Conservation (phyloP, 2,797 vertebrate genomes). For the Peromyscus melanophrys region DNA sequence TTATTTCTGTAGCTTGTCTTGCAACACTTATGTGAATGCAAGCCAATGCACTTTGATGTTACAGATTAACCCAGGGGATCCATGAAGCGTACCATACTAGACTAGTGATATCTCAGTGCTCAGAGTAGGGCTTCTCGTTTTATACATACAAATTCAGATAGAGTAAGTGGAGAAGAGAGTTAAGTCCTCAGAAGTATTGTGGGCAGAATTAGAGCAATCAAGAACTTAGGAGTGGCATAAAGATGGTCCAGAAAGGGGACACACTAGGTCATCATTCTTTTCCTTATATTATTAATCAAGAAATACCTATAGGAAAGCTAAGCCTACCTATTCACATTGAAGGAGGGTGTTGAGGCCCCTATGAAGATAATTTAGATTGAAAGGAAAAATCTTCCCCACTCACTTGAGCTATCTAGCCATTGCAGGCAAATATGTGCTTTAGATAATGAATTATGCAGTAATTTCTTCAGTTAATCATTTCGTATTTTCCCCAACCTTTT, state of each 20-base stretch:
- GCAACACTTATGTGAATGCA: not conserved
- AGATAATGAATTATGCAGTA: slow-evolving; percentile 52
- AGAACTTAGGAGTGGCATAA: slow-evolving; percentile 23
- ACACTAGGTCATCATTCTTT: not conserved
- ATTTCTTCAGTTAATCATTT: slow-evolving; percentile 61
- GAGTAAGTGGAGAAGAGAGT: not conserved
- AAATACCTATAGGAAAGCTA: not conserved
- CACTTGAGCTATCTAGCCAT: slow-evolving; percentile 27
- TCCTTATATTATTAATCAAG: not conserved
- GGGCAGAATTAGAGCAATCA: not conserved
- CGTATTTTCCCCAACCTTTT: slow-evolving; percentile 24
- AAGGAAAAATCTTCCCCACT: not conserved
- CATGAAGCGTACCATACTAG: not conserved
- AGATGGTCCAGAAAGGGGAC: not conserved
- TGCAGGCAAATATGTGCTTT: slow-evolving; percentile 55
- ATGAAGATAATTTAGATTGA: slow-evolving; percentile 17
- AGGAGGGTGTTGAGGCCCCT: not conserved
- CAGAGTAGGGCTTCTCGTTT: not conserved
- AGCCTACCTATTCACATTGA: not conserved
- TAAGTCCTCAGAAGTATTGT: not conserved
- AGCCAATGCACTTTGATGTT: not conserved
- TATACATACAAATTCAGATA: not conserved
- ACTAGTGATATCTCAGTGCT: not conserved
- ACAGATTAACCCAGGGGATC: not conserved
- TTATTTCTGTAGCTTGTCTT: not conserved